Evolutionary conservation across 2,888 invertebrate genomes (phyloP).

Genomic region (Stratiomys singularior): DNA sequence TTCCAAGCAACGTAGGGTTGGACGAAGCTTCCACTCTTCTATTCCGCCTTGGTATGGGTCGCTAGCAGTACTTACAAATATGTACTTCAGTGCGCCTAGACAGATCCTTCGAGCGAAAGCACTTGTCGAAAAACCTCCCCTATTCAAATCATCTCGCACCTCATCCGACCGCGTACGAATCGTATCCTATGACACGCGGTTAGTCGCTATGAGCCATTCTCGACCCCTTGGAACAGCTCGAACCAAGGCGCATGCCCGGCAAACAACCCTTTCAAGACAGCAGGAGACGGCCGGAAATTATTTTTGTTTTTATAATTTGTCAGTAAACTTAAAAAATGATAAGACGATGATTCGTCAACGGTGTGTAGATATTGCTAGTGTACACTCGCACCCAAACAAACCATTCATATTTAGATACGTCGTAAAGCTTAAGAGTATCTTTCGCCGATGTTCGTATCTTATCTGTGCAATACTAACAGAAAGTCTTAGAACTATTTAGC

Average conservation of each 20-base stretch:
- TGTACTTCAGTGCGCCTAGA: not conserved
- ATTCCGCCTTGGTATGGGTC: not conserved
- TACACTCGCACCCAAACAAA: not conserved
- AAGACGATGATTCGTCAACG: not conserved
- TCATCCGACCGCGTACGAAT: no score
- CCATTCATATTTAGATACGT: not conserved
- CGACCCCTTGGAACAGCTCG: not conserved
- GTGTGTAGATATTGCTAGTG: not conserved
- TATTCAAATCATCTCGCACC: not conserved
- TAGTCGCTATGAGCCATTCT: not conserved
- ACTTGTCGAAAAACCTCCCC: not conserved
- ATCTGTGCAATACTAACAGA: not conserved
- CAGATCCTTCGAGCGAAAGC: not conserved
- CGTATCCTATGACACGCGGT: not conserved
- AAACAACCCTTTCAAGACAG: slow-evolving; percentile 4
- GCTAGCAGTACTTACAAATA: not conserved
- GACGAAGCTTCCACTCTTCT: slow-evolving; percentile 7
- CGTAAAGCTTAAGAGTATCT: not conserved
- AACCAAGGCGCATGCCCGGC: slow-evolving; percentile 19
- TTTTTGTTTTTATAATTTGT: no score
- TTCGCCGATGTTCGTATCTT: not conserved
- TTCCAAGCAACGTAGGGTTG: not conserved
- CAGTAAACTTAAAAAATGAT: not conserved
- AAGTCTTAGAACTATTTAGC: not conserved
- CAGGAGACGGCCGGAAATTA: not conserved